phyloP scores from a whole-genome alignment of 1,140 invertebrate genomes.

The Hyphantria cunea region DNA sequence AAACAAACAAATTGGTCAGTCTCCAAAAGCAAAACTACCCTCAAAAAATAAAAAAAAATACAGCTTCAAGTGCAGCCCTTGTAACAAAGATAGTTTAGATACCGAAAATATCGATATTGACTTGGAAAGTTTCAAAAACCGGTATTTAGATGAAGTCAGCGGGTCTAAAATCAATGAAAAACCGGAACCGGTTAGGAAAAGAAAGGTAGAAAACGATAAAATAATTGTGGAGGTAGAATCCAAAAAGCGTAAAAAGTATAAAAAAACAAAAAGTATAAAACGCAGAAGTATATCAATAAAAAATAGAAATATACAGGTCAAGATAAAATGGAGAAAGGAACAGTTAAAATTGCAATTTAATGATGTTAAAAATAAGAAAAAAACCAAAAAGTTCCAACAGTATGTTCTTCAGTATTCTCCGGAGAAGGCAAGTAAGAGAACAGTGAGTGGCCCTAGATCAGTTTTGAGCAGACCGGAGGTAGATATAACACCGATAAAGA shows the following conservation, averaged over 20 bases:
- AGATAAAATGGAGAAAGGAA: constrained; percentile 48
- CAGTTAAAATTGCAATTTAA: constrained; percentile 46
- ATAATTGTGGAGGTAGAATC: not conserved
- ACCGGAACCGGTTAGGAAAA: not conserved
- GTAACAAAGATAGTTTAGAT: constrained; percentile 42
- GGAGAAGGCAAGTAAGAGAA: constrained; percentile 9
- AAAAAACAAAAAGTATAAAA: constrained; percentile 29
- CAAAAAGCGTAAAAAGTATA: constrained; percentile 11
- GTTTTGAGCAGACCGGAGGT: constrained; percentile 34
- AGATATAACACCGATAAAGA: constrained; percentile 42
- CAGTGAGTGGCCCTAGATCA: not conserved
- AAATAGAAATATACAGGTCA: constrained; percentile 50
- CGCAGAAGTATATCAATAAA: constrained; percentile 42
- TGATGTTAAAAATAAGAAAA: constrained; percentile 29
- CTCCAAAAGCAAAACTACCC: constrained; percentile 16
- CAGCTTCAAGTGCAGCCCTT: constrained; percentile 53
- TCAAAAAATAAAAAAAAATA: constrained; percentile 39
- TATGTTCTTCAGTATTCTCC: constrained; percentile 48
- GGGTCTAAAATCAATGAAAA: not conserved
- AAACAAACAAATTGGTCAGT: not conserved
- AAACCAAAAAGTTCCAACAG: constrained; percentile 46
- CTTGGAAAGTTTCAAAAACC: constrained; percentile 61
- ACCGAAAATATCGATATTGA: constrained; percentile 48
- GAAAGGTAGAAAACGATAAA: constrained; percentile 5
- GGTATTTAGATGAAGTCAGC: constrained; percentile 58